phyloP scores from a whole-genome alignment of 92 coral and sea anemone genomes.

The Porites rus region DNA sequence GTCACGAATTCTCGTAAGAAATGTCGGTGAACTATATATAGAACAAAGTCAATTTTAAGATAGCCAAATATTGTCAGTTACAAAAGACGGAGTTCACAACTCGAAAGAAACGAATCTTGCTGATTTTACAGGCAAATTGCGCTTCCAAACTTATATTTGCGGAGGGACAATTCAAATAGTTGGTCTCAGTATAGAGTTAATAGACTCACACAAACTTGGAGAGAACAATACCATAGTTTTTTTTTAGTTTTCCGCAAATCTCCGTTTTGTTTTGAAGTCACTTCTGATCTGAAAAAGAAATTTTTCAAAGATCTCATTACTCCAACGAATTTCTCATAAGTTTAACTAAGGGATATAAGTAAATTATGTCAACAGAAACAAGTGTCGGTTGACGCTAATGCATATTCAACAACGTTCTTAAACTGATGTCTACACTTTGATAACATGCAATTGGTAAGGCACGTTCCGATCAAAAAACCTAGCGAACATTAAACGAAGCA shows the following conservation, averaged over 20 bases:
- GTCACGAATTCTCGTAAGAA: constrained; percentile 23
- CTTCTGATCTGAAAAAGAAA: not conserved
- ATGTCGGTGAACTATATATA: not conserved
- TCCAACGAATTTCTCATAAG: constrained; percentile 8
- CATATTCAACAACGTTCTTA: constrained; percentile 23
- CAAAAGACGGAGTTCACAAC: not conserved
- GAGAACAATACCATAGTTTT: not conserved
- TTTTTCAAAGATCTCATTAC: not conserved
- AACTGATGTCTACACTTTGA: constrained; percentile 6
- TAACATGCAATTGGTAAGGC: not conserved
- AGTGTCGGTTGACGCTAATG: constrained; percentile 38
- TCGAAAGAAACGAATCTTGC: not conserved
- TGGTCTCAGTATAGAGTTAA: not conserved
- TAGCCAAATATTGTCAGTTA: not conserved
- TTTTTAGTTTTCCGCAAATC: not conserved
- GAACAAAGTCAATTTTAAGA: not conserved
- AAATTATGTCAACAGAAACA: constrained; percentile 16
- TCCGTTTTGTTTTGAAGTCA: not conserved
- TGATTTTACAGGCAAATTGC: not conserved
- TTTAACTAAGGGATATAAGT: constrained; percentile 29
- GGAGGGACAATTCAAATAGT: constrained; percentile 13
- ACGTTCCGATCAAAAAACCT: not conserved
- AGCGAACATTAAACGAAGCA: not conserved
- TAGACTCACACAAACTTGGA: not conserved
- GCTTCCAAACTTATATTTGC: constrained; percentile 9